Conservation (phyloP, 2,113 vertebrate species). For the Cheilinus undulatus region DNA sequence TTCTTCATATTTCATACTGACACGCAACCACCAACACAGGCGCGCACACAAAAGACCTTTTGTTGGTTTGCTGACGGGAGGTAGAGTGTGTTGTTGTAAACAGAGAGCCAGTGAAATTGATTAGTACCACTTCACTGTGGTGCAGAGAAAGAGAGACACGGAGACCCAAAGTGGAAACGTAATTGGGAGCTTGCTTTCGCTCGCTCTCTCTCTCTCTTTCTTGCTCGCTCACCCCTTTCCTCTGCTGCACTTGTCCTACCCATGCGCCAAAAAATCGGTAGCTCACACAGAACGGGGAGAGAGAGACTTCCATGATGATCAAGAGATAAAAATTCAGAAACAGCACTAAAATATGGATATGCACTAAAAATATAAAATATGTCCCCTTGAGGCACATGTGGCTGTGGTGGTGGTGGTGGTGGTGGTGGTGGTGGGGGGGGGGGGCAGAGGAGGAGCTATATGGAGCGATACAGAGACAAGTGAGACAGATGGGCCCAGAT, state of each 20-base stretch:
- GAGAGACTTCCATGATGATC: conserved; percentile 66
- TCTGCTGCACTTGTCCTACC: conserved; percentile 49
- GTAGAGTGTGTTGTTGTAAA: conserved; percentile 62
- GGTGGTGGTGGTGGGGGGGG: conserved; percentile 48
- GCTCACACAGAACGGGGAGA: neutral
- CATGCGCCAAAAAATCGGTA: conserved; percentile 55
- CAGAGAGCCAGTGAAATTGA: conserved; percentile 68
- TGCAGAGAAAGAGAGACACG: conserved; percentile 55
- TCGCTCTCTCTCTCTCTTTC: conserved; percentile 19
- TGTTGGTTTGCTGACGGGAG: conserved; percentile 45
- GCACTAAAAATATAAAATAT: conserved; percentile 73
- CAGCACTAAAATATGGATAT: conserved; percentile 74
- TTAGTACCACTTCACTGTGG: conserved; percentile 60
- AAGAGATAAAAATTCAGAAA: conserved; percentile 72
- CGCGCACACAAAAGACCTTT: conserved; percentile 34
- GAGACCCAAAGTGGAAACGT: conserved; percentile 61
- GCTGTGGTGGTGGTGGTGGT: no score
- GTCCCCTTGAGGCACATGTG: conserved; percentile 55
- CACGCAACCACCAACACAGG: conserved; percentile 25
- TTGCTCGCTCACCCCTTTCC: conserved; percentile 20
- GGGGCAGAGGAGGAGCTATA: conserved; percentile 39
- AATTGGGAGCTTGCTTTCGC: conserved; percentile 61
- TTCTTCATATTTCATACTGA: conserved; percentile 61
- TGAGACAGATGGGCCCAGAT: conserved; percentile 59
- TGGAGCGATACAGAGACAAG: conserved; percentile 36